Conservation (phyloP, 2,888 invertebrate genomes). For the Hydrotaea diabolus region DNA sequence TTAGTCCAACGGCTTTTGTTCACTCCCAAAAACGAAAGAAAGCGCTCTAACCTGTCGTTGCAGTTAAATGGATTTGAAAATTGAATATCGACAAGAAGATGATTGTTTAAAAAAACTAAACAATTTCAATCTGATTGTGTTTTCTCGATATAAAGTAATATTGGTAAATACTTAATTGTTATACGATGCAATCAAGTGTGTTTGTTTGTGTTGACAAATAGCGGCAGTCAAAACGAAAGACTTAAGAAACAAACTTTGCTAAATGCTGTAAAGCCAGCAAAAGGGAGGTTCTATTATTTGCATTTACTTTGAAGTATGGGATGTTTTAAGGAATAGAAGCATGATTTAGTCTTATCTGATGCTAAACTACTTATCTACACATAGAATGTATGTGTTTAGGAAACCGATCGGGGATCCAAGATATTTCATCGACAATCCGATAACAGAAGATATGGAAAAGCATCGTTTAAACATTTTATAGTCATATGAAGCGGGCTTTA, state of each 20-base stretch:
- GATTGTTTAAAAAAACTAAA: not conserved
- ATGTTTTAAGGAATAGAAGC: too few species aligned
- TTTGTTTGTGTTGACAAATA: too few species aligned
- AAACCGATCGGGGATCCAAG: too few species aligned
- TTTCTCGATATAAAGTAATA: too few species aligned
- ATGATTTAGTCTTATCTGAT: too few species aligned
- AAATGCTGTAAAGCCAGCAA: not conserved
- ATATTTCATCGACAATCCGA: too few species aligned
- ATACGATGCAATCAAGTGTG: not conserved
- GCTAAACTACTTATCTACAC: too few species aligned
- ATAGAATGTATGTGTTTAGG: too few species aligned
- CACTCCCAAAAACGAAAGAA: slow-evolving; percentile 36
- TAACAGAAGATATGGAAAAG: too few species aligned
- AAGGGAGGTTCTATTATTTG: not conserved
- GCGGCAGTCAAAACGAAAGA: slow-evolving; percentile 4
- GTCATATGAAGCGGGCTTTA: too few species aligned
- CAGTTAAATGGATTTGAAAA: slow-evolving; percentile 26
- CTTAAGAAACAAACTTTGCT: slow-evolving; percentile 26
- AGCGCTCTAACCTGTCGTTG: slow-evolving; percentile 50
- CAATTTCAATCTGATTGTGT: slow-evolving; percentile 35
- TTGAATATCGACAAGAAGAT: not conserved
- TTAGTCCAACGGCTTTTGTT: not conserved
- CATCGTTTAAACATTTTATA: too few species aligned
- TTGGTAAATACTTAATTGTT: not conserved
- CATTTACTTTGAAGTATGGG: too few species aligned